These are phyloP conservation scores for Marisa cornuarietis DNA, from an alignment of 1,140 invertebrate genomes.

Conservation along the genomic window DNA sequence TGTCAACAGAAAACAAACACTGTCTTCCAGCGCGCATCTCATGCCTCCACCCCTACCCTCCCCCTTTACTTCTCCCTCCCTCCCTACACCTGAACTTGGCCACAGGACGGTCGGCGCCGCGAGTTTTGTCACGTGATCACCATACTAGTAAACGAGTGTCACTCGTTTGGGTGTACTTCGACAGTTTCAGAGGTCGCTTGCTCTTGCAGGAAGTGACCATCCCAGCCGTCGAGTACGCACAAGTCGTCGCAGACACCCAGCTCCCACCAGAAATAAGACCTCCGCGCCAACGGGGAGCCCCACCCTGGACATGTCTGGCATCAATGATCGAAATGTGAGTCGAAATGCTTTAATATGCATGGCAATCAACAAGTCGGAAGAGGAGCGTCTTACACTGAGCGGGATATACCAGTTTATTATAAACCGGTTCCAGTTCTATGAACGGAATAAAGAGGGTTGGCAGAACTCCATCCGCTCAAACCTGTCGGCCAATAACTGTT, in stretches of 20 bases:
- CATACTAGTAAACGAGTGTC: no score
- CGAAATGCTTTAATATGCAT: no score
- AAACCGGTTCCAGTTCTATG: conserved; percentile 64
- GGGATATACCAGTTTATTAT: conserved; percentile 67
- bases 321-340: conserved; percentile 70
- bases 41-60: neutral
- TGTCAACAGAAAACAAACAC: neutral
- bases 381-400: conserved; percentile 69
- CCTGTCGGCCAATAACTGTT: conserved; percentile 65
- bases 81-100: neutral
- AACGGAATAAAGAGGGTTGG: conserved; percentile 65
- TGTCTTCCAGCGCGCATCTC: neutral
- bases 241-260: neutral
- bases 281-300: no score
- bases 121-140: no score
- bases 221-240: neutral
- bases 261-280: no score
- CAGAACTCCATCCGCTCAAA: conserved; percentile 65
- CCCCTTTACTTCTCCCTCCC: neutral
- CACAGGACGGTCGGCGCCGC: no score
- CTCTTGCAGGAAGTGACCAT: no score
- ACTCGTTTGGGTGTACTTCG: no score
- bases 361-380: conserved; percentile 71
- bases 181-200: no score
- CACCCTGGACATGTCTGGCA: neutral